Base-by-base conservation (phyloP, 1,140 invertebrate species). In the Glossosoma conforme region DNA sequence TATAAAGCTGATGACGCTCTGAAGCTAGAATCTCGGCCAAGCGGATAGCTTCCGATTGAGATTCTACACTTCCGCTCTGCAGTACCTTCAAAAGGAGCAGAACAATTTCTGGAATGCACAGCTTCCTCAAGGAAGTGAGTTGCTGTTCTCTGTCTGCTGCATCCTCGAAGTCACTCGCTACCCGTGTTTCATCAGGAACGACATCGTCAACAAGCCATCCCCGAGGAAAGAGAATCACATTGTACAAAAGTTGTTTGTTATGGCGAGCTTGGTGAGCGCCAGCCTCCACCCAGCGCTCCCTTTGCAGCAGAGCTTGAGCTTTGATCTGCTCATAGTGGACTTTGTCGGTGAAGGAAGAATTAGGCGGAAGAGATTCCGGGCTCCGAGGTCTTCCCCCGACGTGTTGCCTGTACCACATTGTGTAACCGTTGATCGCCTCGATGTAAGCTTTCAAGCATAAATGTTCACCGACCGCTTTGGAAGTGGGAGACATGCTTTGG, bases 141-240 rank as follows among this genome's bases (percentile, higher is more conserved):
- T 93, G 88, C 35, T 74, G 71, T 1, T 48, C 41, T 46, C 72
- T 72, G 46, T 77, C 67, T 61, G 74, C 62, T 63, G 79, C 68
- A 60, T 78, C 72, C 36, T 75, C 67, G 38, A 72, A 61, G 36
- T 70, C 70, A 8, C 70, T 62, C 11, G 65, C 72, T n/a, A 55
- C 47, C 0, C 65, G 66, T 1, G 69, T 62, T 9, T 70, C 66
- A 9, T 64, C 65, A 2, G 67, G 62, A 44, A 67, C 67, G 44
- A 75, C 70, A 49, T 72, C 75, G 66, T 94, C 91, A 17, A 84
- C 79, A 45, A 97, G 75, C 93, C 93, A 97, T 20, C 91, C 91
- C 58, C 91, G 85, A 28, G 91, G 86, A 64, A 96, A 96, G 1
- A 93, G 64, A 18, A 97, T 65, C 5, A 96, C 85, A 70, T 95